Percentiles rank a stretch among this genome's conserved stretches.
phyloP scores from a whole-genome alignment of 1,140 invertebrate species.

The Diachasmimorpha longicaudata region DNA sequence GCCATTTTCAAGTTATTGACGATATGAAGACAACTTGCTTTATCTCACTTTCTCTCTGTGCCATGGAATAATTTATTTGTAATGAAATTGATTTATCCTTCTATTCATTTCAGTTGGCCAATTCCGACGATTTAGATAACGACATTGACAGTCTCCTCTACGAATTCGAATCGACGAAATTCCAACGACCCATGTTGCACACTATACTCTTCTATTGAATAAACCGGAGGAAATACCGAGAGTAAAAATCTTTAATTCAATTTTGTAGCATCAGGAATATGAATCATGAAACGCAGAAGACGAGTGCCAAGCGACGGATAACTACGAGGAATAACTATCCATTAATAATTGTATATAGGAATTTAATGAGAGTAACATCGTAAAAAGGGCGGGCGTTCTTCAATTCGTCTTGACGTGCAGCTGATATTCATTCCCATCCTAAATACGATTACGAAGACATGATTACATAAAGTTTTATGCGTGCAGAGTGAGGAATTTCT shows the following conservation, averaged over 20 bases:
- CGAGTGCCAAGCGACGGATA: not conserved
- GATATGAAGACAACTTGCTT: constrained; percentile 30
- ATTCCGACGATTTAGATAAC: constrained; percentile 95
- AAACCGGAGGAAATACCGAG: not conserved
- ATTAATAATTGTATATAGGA: not conserved
- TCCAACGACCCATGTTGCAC: constrained; percentile 87
- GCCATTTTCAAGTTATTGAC: not conserved
- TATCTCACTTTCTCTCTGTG: too few species aligned
- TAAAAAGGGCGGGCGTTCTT: not conserved
- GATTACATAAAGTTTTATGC: too few species aligned
- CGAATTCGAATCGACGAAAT: constrained; percentile 88
- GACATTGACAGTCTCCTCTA: constrained; percentile 97
- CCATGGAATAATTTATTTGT: too few species aligned
- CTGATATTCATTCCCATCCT: not conserved
- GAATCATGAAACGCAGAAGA: not conserved
- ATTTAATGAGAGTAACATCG: not conserved
- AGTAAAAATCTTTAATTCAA: not conserved
- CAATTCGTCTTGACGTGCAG: not conserved
- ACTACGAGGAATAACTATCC: not conserved
- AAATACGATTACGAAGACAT: not conserved
- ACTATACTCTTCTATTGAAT: constrained; percentile 91
- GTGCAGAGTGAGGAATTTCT: too few species aligned
- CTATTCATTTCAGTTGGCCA: constrained; percentile 72
- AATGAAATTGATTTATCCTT: too few species aligned
- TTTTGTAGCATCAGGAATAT: not conserved